Conservation (phyloP, 1,140 invertebrate genomes). For the Pseudoatta argentina region DNA sequence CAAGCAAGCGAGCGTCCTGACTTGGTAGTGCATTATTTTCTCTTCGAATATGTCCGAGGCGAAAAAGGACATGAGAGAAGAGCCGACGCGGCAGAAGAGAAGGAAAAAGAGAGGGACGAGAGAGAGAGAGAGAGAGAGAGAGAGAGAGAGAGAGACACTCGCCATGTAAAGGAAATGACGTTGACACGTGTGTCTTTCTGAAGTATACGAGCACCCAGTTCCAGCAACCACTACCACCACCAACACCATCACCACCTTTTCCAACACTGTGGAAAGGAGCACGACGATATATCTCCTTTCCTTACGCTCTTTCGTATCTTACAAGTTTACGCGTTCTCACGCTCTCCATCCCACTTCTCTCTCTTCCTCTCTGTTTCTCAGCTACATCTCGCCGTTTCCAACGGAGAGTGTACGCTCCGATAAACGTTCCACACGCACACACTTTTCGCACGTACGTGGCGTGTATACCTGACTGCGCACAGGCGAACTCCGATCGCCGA, state of each 20-base stretch:
- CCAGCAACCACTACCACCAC: slow-evolving; percentile 11
- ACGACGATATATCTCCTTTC: slow-evolving; percentile 52
- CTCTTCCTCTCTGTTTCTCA: slow-evolving; percentile 17
- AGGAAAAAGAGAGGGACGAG: neutral
- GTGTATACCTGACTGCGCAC: slow-evolving; percentile 61
- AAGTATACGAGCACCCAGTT: slow-evolving; percentile 45
- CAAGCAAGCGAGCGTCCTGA: neutral
- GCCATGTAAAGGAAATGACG: slow-evolving; percentile 77
- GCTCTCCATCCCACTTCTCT: slow-evolving; percentile 79
- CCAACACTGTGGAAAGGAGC: slow-evolving; percentile 67
- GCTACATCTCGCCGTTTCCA: slow-evolving; percentile 57
- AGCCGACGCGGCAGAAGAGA: neutral
- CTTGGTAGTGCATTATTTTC: slow-evolving; percentile 57
- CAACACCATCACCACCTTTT: slow-evolving; percentile 54
- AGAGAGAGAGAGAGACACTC: slow-evolving; percentile 37
- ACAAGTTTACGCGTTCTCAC: slow-evolving; percentile 83
- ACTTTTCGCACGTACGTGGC: slow-evolving; percentile 45
- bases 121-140: slow-evolving; percentile 5
- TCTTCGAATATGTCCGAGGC: slow-evolving; percentile 35
- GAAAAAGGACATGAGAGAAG: slow-evolving; percentile 40
- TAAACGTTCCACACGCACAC: slow-evolving; percentile 61
- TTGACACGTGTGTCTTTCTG: slow-evolving; percentile 73
- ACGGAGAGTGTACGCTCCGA: slow-evolving; percentile 56
- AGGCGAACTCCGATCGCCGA: slow-evolving; percentile 63
- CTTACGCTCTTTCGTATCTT: slow-evolving; percentile 71